Percentiles rank a stretch among this genome's conserved stretches.
Evolutionary conservation across 2,888 invertebrate species (phyloP).

Genomic region (Tenthredo mesomela): DNA sequence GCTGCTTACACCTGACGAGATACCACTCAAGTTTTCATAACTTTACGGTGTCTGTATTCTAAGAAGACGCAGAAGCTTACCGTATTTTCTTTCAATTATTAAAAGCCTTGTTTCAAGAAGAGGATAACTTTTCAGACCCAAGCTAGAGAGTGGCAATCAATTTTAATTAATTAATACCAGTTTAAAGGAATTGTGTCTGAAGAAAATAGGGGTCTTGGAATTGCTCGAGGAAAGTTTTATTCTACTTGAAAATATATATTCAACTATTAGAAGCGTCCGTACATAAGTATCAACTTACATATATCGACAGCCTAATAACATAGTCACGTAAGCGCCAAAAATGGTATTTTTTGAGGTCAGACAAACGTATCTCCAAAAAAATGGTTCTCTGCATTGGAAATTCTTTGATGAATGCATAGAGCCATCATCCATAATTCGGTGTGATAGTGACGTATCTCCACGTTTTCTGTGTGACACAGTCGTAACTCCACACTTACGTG

Average conservation of each 20-base stretch:
- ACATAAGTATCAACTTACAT: background rate
- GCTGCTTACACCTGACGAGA: constrained; percentile 2
- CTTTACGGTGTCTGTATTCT: constrained; percentile 3
- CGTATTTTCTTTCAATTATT: constrained; percentile 33
- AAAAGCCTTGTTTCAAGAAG: background rate
- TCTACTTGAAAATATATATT: constrained; percentile 20
- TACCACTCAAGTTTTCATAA: constrained; percentile 41
- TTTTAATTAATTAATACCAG: constrained; percentile 28
- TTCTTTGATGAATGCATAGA: too few species aligned
- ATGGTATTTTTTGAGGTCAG: too few species aligned
- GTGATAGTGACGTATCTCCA: too few species aligned
- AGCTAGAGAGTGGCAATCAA: constrained; percentile 15
- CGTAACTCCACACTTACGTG: too few species aligned
- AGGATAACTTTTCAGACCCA: background rate
- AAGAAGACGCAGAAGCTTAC: background rate
- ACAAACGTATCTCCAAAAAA: too few species aligned
- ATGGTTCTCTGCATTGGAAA: too few species aligned
- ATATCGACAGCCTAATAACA: too few species aligned
- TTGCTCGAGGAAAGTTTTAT: background rate
- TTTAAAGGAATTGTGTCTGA: background rate
- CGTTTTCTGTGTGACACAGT: too few species aligned
- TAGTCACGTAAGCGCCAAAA: too few species aligned
- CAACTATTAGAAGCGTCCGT: background rate
- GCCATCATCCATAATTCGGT: too few species aligned
- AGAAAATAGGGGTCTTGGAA: background rate